Evolutionary conservation across 2,113 vertebrate genomes (phyloP), one percentile per base, ranked within the genome.

Genomic region (Erinaceus europaeus): DNA sequence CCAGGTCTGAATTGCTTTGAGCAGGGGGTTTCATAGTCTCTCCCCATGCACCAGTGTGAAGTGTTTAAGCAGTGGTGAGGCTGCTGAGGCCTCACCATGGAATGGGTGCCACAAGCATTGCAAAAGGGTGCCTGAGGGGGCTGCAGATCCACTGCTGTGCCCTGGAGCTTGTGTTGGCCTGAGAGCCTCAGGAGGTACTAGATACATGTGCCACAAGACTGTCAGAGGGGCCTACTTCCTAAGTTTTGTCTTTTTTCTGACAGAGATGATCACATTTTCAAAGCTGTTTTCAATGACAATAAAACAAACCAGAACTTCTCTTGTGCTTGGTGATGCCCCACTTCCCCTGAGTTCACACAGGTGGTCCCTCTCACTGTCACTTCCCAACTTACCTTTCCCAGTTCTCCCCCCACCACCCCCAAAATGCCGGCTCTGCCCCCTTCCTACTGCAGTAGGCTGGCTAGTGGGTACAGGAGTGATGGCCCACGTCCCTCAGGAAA

Each of bases 221-320:
- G 64, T 91, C 74, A 55, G 34, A 27, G 29, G 89, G 61, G 38
- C 78, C 78, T 59, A 40, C 84, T 84, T 78, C 53, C 3, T 29
- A 4, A 11, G 25, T 25, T 68, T 44, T 67, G 75, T 25, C 46
- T 86, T 71, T 68, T 48, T 61, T 40, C 27, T 14, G 64, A 36
- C 89, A 90, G 75, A 95, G 90, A 94, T 93, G 93, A 92, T 94
- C 64, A 65, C 36, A 38, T 94, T 94, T 94, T 91, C 75, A 94
- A 92, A 87, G 64, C 78, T 84, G 93, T 94, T 95, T 96, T 94
- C 95, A 94, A 91, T 87, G 95, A 95, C 71, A 96, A 94, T 96
- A 94, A 95, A 95, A 91, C 68, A 86, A 92, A 71, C 50, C 90
- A 87, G 84, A 94, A 84, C 34, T 55, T 94, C 50, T 83, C 69